Evolutionary conservation across 2,888 invertebrate species (phyloP).

Genomic region (Hirtodrosophila trivittata): DNA sequence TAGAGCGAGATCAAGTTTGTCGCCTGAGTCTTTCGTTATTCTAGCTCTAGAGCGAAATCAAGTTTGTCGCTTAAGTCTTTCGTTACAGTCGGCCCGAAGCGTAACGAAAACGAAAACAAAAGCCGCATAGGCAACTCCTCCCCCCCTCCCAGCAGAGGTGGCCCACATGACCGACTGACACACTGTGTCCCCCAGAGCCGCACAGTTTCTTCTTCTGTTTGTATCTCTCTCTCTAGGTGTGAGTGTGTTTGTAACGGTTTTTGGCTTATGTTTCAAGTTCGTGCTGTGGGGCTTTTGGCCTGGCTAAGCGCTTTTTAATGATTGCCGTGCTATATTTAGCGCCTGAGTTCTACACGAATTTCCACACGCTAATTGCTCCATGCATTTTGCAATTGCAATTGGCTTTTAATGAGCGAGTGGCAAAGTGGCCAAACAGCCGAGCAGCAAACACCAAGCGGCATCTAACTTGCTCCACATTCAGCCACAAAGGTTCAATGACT

Average conservation of each 20-base stretch:
- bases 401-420: constrained; percentile 48
- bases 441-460: constrained; percentile 1
- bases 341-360: constrained; percentile 57
- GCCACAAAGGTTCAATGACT: constrained; percentile 60
- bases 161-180: constrained; percentile 74
- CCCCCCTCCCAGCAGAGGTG: constrained; percentile 4
- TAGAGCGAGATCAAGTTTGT: constrained; percentile 55
- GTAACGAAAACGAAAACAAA: constrained; percentile 79
- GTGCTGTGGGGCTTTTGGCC: constrained; percentile 37
- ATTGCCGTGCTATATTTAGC: constrained; percentile 74
- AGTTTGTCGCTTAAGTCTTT: constrained; percentile 72
- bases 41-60: constrained; percentile 28
- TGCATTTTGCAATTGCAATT: constrained; percentile 69
- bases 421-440: neutral
- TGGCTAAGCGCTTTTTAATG: constrained; percentile 74
- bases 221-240: constrained; percentile 19
- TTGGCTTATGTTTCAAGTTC: constrained; percentile 60
- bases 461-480: constrained; percentile 57
- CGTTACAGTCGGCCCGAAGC: constrained; percentile 47
- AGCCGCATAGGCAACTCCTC: constrained; percentile 37
- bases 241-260: constrained; percentile 56
- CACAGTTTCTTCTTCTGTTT: constrained; percentile 33
- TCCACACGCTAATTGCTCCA: constrained; percentile 62
- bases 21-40: constrained; percentile 69
- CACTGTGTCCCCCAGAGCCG: constrained; percentile 46